Percentiles rank a stretch among this genome's conserved stretches.
phyloP scores from a whole-genome alignment of 2,888 invertebrate genomes.

The Hanleya hanleyi region DNA sequence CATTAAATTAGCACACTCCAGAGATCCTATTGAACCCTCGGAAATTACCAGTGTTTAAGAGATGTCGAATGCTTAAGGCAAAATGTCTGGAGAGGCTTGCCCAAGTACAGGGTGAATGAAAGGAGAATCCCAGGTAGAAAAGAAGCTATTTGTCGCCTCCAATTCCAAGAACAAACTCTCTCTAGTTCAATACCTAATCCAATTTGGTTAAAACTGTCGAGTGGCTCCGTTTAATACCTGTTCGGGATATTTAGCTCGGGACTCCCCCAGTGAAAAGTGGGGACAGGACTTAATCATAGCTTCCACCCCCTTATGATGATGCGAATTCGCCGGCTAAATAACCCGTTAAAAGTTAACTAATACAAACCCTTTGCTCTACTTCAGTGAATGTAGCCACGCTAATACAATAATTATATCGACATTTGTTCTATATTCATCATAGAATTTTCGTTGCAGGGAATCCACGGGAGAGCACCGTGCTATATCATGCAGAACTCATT shows the following conservation, averaged over 20 bases:
- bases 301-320: too few relatives aligned
- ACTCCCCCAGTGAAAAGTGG: too few relatives aligned
- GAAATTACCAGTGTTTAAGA: background rate
- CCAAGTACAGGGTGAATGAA: background rate
- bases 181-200: background rate
- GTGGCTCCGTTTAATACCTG: too few relatives aligned
- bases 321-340: background rate
- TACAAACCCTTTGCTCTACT: background rate
- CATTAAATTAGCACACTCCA: constrained; percentile 6
- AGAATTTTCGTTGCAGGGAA: too few relatives aligned
- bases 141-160: background rate
- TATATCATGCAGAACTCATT: too few relatives aligned
- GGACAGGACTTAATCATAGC: too few relatives aligned
- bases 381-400: background rate
- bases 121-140: background rate
- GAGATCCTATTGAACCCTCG: background rate
- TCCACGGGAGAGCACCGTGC: too few relatives aligned
- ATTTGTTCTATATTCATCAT: too few relatives aligned
- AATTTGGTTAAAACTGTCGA: background rate
- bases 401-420: too few relatives aligned
- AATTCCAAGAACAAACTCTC: constrained; percentile 9
- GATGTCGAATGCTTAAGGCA: background rate
- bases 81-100: background rate
- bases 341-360: background rate
- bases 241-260: too few relatives aligned